These are phyloP conservation scores for Eristalis intricaria DNA, from an alignment of 2,888 invertebrate species.

Conservation along the genomic window DNA sequence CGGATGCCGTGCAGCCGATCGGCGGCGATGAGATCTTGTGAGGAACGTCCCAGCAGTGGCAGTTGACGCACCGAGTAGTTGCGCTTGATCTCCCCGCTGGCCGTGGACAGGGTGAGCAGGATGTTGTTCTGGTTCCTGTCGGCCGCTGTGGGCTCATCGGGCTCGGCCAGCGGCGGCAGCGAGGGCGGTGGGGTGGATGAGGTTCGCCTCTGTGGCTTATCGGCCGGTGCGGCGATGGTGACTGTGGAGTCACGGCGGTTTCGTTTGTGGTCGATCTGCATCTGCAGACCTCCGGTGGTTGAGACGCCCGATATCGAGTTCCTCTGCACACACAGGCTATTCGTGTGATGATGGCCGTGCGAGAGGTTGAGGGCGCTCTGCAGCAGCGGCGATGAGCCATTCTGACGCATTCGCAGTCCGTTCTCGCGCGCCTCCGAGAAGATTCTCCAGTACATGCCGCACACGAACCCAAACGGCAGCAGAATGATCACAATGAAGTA, in stretches of 20 bases:
- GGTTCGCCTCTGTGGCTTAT: slow-evolving; percentile 54
- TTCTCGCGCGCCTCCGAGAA: slow-evolving; percentile 81
- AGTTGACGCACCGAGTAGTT: slow-evolving; percentile 80
- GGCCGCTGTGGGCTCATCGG: slow-evolving; percentile 58
- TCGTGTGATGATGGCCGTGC: slow-evolving; percentile 75
- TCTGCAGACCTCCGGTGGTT: slow-evolving; percentile 79
- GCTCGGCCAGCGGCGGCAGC: slow-evolving; percentile 40
- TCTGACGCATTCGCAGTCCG: slow-evolving; percentile 81
- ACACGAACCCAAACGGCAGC: slow-evolving; percentile 81
- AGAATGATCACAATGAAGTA: slow-evolving; percentile 81
- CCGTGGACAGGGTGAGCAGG: slow-evolving; percentile 79
- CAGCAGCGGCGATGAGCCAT: slow-evolving; percentile 81
- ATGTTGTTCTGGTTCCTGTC: slow-evolving; percentile 79
- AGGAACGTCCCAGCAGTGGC: slow-evolving; percentile 78
- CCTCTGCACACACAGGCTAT: slow-evolving; percentile 77
- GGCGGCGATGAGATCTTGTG: slow-evolving; percentile 78
- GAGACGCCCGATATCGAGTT: slow-evolving; percentile 79
- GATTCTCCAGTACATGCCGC: slow-evolving; percentile 82
- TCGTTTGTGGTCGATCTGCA: slow-evolving; percentile 79
- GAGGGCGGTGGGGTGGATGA: slow-evolving; percentile 51
- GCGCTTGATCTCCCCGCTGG: slow-evolving; percentile 80
- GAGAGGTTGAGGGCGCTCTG: slow-evolving; percentile 81
- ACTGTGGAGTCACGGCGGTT: slow-evolving; percentile 79
- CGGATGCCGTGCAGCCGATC: slow-evolving; percentile 77
- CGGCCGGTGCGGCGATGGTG: slow-evolving; percentile 65